Evolutionary conservation across 2,797 vertebrate genomes (phyloP).

Genomic region (Poecilia gillii): DNA sequence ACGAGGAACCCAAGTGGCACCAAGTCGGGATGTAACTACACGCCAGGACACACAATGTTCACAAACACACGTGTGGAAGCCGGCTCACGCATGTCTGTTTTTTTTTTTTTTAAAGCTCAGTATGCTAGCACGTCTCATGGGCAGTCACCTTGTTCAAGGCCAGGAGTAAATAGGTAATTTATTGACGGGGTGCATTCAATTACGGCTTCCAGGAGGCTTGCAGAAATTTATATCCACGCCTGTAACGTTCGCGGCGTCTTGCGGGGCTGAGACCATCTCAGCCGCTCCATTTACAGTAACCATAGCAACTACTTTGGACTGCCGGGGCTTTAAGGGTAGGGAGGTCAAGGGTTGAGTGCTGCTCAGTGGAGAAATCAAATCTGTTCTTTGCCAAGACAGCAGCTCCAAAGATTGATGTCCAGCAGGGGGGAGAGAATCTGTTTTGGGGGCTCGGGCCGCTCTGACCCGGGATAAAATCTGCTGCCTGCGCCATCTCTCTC

Average conservation of each 20-base stretch:
- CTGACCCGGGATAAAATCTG: constrained; percentile 62
- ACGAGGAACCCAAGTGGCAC: constrained; percentile 60
- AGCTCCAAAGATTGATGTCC: constrained; percentile 74
- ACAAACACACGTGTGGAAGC: constrained; percentile 21
- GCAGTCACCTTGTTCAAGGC: constrained; percentile 67
- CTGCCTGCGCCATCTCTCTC: constrained; percentile 33
- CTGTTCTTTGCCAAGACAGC: constrained; percentile 71
- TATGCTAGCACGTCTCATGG: constrained; percentile 28
- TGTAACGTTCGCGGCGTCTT: constrained; percentile 54
- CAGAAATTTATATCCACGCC: constrained; percentile 56
- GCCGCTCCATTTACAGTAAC: constrained; percentile 65
- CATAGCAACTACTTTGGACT: constrained; percentile 75
- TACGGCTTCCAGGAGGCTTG: constrained; percentile 39
- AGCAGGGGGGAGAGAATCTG: constrained; percentile 58
- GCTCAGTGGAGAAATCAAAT: constrained; percentile 78
- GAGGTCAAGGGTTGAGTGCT: constrained; percentile 76
- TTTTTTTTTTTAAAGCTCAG: constrained; percentile 36
- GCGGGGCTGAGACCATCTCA: constrained; percentile 43
- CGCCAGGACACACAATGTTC: constrained; percentile 48
- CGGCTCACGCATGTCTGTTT: constrained; percentile 38
- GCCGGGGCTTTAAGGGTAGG: constrained; percentile 60
- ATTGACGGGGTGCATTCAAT: constrained; percentile 64
- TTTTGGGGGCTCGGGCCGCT: constrained; percentile 35
- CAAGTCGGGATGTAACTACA: constrained; percentile 49
- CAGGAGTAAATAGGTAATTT: constrained; percentile 68